Base-by-base conservation (phyloP, 2,113 vertebrate genomes). In the Gymnogyps californianus region DNA sequence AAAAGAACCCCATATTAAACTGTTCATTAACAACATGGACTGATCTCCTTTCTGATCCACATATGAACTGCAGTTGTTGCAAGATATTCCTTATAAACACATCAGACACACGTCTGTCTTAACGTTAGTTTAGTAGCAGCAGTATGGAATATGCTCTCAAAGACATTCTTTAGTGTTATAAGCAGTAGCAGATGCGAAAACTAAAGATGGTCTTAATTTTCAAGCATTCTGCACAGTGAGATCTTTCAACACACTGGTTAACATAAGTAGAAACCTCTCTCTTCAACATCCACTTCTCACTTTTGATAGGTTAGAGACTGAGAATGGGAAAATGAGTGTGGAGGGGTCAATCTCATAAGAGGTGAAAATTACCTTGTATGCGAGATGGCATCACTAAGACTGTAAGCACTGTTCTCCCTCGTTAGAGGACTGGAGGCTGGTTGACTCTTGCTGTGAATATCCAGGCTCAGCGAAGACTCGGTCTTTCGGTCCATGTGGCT, bases 321-420 rank as follows among this genome's bases (percentile, higher is more conserved):
- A 90, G 16, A 82, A 81, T 8, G 32, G 47, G 61, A 66, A 40
- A 18, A 89, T 20, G 13, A 46, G 16, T 1, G 8, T 16, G 44
- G 14, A 54, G 14, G 11, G n/a, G 5, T 19, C 70, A 83, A 16
- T 64, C 46, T 80, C 5, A 0, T 34, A 22, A 42, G n/a, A 59
- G 46, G 36, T 78, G 81, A 83, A 80, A 94, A 26, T 97, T 98
- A 99, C 99, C 99, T 99, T 95, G 99, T 98, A 81, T 99, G 99
- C 9, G 99, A 99, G 44, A 98, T 95, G 1, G 97, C 98, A 24
- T 99, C 99, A 16, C 98, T 99, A 34, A 99, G 98, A 69, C 99
- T 99, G 95, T 99, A 99, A 80, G 99, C 98, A 95, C 99, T 99
- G 95, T 99, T 99, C 94, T 99, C 99, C 84, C 98, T 98, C 2